Conservation (phyloP, 2,888 invertebrate species). For the Piscicola geometra region DNA sequence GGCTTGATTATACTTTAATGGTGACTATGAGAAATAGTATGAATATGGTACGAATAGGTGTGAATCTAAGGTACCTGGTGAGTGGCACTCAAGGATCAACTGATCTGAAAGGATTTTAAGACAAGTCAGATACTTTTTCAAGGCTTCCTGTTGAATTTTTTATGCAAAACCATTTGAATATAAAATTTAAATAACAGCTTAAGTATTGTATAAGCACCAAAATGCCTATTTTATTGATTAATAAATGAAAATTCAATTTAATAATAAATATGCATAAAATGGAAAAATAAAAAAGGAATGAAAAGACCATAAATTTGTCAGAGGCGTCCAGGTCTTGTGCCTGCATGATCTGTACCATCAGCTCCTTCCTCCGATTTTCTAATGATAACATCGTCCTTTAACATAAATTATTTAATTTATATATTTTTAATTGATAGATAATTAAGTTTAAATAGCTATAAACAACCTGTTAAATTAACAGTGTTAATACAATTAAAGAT, state of each 20-base stretch:
- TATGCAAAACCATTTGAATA: no score
- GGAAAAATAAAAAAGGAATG: neutral
- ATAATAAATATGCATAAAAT: no score
- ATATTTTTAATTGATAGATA: no score
- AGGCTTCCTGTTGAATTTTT: neutral
- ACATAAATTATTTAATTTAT: no score
- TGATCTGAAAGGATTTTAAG: neutral
- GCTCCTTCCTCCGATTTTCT: neutral
- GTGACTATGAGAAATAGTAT: neutral
- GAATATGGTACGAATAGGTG: no score
- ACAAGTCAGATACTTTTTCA: neutral
- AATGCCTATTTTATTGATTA: neutral
- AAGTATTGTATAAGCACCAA: no score
- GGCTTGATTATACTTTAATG: no score
- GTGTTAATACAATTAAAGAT: no score
- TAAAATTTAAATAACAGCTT: no score
- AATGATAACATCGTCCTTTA: neutral
- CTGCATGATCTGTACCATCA: neutral
- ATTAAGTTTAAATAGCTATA: no score
- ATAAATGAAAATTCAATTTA: neutral
- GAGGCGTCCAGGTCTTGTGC: constrained; percentile 13
- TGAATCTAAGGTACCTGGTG: neutral
- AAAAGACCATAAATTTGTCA: neutral
- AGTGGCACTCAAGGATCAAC: neutral
- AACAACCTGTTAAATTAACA: no score